Conservation (phyloP, 2,888 invertebrate species). For the Sesamia inferens region DNA sequence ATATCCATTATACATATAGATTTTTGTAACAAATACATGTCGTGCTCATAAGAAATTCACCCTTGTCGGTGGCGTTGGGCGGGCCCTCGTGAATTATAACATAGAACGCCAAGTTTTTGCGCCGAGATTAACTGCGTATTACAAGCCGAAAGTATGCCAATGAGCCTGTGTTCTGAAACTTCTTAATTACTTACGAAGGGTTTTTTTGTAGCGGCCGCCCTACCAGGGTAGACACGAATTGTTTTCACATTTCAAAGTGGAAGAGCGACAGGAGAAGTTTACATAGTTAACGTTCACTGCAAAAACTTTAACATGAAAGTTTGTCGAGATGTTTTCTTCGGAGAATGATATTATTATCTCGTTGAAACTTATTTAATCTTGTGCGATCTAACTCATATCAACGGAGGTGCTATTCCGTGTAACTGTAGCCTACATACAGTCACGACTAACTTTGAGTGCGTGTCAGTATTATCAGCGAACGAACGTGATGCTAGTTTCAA, state of each 20-base stretch:
- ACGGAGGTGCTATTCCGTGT: conserved; percentile 30
- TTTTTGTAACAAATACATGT: conserved; percentile 82
- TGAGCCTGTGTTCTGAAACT: conserved; percentile 83
- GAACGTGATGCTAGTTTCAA: background rate
- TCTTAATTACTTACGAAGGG: conserved; percentile 84
- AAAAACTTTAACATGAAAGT: conserved; percentile 70
- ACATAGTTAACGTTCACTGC: conserved; percentile 71
- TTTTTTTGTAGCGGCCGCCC: conserved; percentile 75
- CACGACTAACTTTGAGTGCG: conserved; percentile 24
- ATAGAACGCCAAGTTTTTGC: conserved; percentile 83
- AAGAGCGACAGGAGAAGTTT: conserved; percentile 71
- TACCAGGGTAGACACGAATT: conserved; percentile 73
- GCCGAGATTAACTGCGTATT: conserved; percentile 86
- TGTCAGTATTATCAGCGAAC: conserved; percentile 4
- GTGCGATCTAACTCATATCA: conserved; percentile 54
- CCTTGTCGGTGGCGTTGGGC: conserved; percentile 79
- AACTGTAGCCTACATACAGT: conserved; percentile 22
- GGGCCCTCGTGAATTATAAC: conserved; percentile 84
- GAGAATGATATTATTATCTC: conserved; percentile 65
- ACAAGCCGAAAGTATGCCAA: conserved; percentile 86
- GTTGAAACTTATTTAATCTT: conserved; percentile 61
- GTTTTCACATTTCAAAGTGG: conserved; percentile 75
- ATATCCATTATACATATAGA: conserved; percentile 75
- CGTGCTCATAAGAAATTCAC: conserved; percentile 84
- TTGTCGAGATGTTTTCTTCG: conserved; percentile 64